Base-by-base conservation (phyloP, 2,888 invertebrate species). In the Pollenia labialis region DNA sequence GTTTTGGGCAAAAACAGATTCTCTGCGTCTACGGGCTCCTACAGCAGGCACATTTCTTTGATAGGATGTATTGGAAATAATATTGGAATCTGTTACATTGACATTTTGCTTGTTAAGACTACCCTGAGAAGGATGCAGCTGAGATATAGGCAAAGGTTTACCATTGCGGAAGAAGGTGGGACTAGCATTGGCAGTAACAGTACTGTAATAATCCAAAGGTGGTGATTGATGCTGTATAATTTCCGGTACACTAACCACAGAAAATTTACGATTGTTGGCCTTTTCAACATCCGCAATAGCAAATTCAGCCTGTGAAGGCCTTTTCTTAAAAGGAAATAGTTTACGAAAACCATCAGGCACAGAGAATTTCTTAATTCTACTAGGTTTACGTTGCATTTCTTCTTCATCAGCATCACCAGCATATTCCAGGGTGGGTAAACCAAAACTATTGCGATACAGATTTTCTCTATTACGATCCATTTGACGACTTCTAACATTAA, bases 251-350 rank as follows among this genome's bases (percentile, higher is more conserved):
- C 92, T 92, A 0, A 90, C 89, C 23, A 92, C 90, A 0, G 93
- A 93, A 12, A 91, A 88, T 71, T 92, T 93, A 11, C 92, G 91
- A 14, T 58, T 79, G 9, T 75, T 82, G 10, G 69, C 81, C 44
- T 84, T 79, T 58, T 80, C 86, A 42, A 68, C 80, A 62, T 81
- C 77, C 11, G 75, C 79, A 12, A 50, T 50, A 8, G 83, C 81
- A 11, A 88, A 87, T 40, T 89, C 88, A 6, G 90, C 62, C 72
- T 92, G 92, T 0, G 92, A 92, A 0, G 90, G 81, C 2, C 92
- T 91, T 85, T 92, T 93, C 88, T 90, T 92, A 81, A 93, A 93
- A 1, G 92, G 92, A 80, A 92, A 92, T 11, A 93, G 86, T 71
- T 90, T 91, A 8, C 91, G 92, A 18, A 93, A 87, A 9, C 93